These are phyloP conservation scores for Meloidogyne floridensis DNA, from an alignment of 1,140 invertebrate genomes.

Conservation along the genomic window DNA sequence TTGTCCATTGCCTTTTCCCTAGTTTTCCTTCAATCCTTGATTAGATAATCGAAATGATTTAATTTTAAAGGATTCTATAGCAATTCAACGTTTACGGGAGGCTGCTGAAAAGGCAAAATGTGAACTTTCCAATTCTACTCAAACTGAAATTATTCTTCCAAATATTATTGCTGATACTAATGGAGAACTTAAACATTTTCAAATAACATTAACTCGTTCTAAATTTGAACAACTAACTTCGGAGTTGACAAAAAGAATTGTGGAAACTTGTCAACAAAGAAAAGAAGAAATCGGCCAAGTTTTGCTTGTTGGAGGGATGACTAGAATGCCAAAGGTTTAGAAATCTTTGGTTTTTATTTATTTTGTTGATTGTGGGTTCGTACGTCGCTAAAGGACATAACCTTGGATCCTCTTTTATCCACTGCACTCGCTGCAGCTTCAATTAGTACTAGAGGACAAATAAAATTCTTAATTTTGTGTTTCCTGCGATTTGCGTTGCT, in stretches of 20 bases:
- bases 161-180: slow-evolving; percentile 85
- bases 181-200: slow-evolving; percentile 97
- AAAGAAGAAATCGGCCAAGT: slow-evolving; percentile 76
- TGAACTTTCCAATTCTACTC: slow-evolving; percentile 51
- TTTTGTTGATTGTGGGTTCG: background rate
- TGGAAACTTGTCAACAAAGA: too few species aligned
- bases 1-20: too few species aligned
- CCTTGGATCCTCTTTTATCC: too few species aligned
- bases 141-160: slow-evolving; percentile 97
- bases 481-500: too few species aligned
- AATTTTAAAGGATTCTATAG: too few species aligned
- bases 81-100: too few species aligned
- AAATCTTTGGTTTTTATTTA: background rate
- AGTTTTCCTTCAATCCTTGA: too few species aligned
- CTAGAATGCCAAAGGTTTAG: slow-evolving; percentile 85
- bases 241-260: slow-evolving; percentile 75
- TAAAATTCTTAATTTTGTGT: too few species aligned
- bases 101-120: slow-evolving; percentile 74
- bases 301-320: slow-evolving; percentile 96
- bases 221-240: slow-evolving; percentile 93
- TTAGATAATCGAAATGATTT: too few species aligned
- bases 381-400: too few species aligned
- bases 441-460: too few species aligned
- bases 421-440: too few species aligned
- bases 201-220: slow-evolving; percentile 85